Evolutionary conservation across 2,113 vertebrate species (phyloP), one percentile per base, ranked within the genome.

Genomic region (Rattus norvegicus): DNA sequence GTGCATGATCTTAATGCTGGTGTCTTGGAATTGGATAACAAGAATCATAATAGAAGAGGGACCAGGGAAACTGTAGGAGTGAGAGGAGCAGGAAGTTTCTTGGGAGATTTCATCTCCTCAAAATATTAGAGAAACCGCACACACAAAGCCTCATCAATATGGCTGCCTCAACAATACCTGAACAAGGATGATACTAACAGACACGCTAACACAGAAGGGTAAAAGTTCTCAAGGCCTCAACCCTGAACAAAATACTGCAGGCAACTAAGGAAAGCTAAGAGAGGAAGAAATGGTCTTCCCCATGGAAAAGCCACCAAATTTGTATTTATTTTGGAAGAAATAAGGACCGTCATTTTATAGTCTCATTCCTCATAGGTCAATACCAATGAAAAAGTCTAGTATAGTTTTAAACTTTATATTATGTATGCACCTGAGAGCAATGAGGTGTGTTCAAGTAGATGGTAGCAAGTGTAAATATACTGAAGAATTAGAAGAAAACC

Each of bases 401-500:
- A 90, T 1, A 70, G 43, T 67, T 89, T 63, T 79, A 3, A 79
- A 95, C 47, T 67, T 70, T 47, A 59, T 47, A 75, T 16, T 47
- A 43, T 65, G 30, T 56, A 8, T 92, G 30, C 43, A 93, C 26
- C 61, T 33, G 84, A 90, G 96, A 91, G 83, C 9, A 87, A 43
- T 88, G 30, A 85, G 28, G 16, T 13, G 14, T 47, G 1, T 14
- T 77, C 39, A 59, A 12, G 10, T 5, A 12, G 28, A 17, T 94
- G 19, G 3, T 30, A 30, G 17, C 22, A 4, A 67, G 47, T 16
- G 20, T 12, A 90, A 24, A 30, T 79, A 70, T 11, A 5, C 16
- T 47, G 52, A 92, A 92, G 28, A 12, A 65, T 17, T 69, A 69
- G 14, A 95, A n/a, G 52, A 77, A 91, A 93, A 94, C 22, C 73